Evolutionary conservation across 2,797 vertebrate genomes (phyloP).

Genomic region (Sparus aurata): DNA sequence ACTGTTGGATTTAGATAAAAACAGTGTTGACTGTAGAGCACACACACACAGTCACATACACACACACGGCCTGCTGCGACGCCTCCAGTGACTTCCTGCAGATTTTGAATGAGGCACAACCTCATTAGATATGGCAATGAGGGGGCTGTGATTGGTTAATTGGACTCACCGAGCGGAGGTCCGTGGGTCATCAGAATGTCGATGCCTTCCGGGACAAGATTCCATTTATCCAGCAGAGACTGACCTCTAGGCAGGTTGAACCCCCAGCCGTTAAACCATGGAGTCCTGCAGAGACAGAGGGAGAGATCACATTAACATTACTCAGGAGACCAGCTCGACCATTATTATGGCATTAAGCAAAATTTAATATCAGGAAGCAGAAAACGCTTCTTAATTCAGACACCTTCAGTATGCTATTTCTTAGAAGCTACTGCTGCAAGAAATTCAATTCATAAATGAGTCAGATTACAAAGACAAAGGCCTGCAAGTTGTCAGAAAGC

Average conservation of each 20-base stretch:
- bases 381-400: neutral
- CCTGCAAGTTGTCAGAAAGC: neutral
- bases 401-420: neutral
- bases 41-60: constrained; percentile 10
- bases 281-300: constrained; percentile 88
- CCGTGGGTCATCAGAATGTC: constrained; percentile 99
- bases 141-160: constrained; percentile 73
- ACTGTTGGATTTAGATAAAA: constrained; percentile 21
- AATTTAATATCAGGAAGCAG: constrained; percentile 13
- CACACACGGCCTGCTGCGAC: constrained; percentile 6
- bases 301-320: constrained; percentile 30
- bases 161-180: constrained; percentile 95
- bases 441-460: neutral
- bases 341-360: constrained; percentile 1
- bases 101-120: constrained; percentile 50
- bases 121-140: constrained; percentile 55
- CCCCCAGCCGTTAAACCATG: constrained; percentile 99
- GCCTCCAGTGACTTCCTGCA: constrained; percentile 36
- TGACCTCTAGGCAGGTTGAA: constrained; percentile 98
- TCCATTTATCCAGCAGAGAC: constrained; percentile 99
- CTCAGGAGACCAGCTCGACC: constrained; percentile 7
- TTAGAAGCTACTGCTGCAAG: neutral
- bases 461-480: neutral
- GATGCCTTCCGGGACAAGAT: constrained; percentile 96
- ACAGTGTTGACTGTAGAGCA: neutral